Conservation (phyloP, 1,140 invertebrate species). For the Bombus difficillimus region DNA sequence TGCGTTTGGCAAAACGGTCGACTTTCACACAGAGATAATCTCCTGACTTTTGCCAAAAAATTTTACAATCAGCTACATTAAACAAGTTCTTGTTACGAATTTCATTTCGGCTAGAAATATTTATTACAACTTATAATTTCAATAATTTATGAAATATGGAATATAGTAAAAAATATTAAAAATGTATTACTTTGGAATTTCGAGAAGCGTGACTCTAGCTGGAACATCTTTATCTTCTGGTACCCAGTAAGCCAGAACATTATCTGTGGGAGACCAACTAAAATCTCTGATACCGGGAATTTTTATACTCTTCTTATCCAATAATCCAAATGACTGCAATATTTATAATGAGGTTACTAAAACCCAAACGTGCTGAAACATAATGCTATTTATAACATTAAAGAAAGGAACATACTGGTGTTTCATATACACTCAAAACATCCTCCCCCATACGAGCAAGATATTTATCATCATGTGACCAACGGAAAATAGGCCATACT, state of each 20-base stretch:
- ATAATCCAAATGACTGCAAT: slow-evolving; percentile 91
- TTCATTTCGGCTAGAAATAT: slow-evolving; percentile 88
- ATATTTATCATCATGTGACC: slow-evolving; percentile 98
- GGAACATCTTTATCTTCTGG: slow-evolving; percentile 97
- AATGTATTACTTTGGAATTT: slow-evolving; percentile 88
- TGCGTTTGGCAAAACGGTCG: slow-evolving; percentile 97
- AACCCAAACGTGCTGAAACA: neutral
- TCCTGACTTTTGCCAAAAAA: slow-evolving; percentile 99
- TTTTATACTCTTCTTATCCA: slow-evolving; percentile 98
- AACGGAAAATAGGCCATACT: slow-evolving; percentile 97
- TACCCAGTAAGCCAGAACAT: slow-evolving; percentile 99
- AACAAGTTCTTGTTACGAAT: slow-evolving; percentile 98
- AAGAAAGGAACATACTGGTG: slow-evolving; percentile 85
- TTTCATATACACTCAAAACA: slow-evolving; percentile 97
- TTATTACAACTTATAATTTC: slow-evolving; percentile 27
- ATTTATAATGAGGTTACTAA: slow-evolving; percentile 16
- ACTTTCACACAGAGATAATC: slow-evolving; percentile 99
- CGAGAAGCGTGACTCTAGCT: slow-evolving; percentile 91
- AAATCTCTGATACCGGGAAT: slow-evolving; percentile 96
- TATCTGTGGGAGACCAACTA: slow-evolving; percentile 98
- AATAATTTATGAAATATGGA: neutral
- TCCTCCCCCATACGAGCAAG: slow-evolving; percentile 95
- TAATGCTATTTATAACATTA: slow-evolving; percentile 1
- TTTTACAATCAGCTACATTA: slow-evolving; percentile 98
- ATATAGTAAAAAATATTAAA: neutral